Percentiles rank a stretch among this genome's conserved stretches.
These are phyloP conservation scores for Microplitis mediator DNA, from an alignment of 1,140 invertebrate genomes.

Conservation along the genomic window DNA sequence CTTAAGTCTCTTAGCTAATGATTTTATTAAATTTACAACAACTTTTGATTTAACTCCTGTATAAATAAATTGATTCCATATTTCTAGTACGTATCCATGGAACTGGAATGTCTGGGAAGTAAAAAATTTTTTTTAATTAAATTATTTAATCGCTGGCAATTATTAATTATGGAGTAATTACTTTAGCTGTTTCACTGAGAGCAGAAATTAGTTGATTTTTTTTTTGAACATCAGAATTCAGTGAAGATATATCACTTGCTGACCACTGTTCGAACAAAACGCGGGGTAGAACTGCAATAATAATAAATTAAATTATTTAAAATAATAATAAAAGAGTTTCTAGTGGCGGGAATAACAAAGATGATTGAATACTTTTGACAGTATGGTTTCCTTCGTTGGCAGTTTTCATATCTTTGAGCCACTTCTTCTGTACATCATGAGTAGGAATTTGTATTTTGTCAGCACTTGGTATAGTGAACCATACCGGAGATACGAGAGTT, in stretches of 20 bases:
- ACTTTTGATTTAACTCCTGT: slow-evolving; percentile 69
- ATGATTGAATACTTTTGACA: slow-evolving; percentile 54
- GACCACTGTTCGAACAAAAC: slow-evolving; percentile 87
- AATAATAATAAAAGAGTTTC: slow-evolving; percentile 11
- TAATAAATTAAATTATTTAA: slow-evolving; percentile 28
- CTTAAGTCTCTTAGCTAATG: slow-evolving; percentile 65
- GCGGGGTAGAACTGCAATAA: slow-evolving; percentile 74
- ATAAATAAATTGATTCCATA: slow-evolving; percentile 81
- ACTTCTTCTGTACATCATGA: slow-evolving; percentile 83
- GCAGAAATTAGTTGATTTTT: slow-evolving; percentile 67
- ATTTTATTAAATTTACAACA: slow-evolving; percentile 68
- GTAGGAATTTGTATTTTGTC: slow-evolving; percentile 70
- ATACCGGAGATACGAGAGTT: slow-evolving; percentile 90
- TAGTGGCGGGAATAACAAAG: neutral
- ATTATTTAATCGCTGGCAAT: neutral
- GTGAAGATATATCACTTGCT: slow-evolving; percentile 68
- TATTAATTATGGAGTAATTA: slow-evolving; percentile 51
- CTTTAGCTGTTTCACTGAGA: slow-evolving; percentile 68
- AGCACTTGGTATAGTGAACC: slow-evolving; percentile 81
- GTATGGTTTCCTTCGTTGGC: slow-evolving; percentile 61
- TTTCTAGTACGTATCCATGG: slow-evolving; percentile 86
- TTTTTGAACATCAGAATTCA: slow-evolving; percentile 68
- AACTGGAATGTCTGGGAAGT: slow-evolving; percentile 68
- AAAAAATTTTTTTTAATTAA: slow-evolving; percentile 14
- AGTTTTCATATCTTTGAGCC: slow-evolving; percentile 74